Evolutionary conservation across 1,140 invertebrate genomes (phyloP), one percentile per base, ranked within the genome.

Genomic region (Drosophila auraria): DNA sequence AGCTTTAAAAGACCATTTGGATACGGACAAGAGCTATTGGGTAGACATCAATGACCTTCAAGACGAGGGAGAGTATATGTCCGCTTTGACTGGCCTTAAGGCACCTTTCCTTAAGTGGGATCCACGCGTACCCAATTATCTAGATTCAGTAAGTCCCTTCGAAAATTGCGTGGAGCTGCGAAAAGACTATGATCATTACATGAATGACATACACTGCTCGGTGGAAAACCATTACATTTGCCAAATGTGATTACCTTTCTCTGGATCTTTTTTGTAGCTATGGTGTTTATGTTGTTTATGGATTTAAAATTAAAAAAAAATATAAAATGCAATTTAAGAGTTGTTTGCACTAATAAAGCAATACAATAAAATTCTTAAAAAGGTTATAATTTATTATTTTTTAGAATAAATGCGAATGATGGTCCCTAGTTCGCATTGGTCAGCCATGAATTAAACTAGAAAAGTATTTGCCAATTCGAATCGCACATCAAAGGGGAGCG

Each of bases 371-470:
- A 33, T 20, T 1, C 20, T 2, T 36, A 36, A 36, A 36, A 3
- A 36, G 3, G 2, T 38, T 38, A 0, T 1, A 38, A 12, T 38
- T 5, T 38, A 38, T 38, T 14, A 14, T 14, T 38, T 38, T 38
- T 20, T 20, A 20, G 20, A 20, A 20, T 20, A 56, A 38, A 69
- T 45, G 27, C 33, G 23, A 53, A 44, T 53, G 47, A 36, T 45
- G 27, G 17, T n/a, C 8, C 23, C 23, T 40, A 23, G 42, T 25
- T 57, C 17, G 25, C 50, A 23, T 25, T 40, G 69, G 42, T 45
- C 71, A n/a, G 69, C 71, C 68, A 78, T 78, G 78, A 78, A 78
- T 78, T 78, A 78, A 78, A 70, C 75, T 61, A 78, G 64, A 78
- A 78, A 69, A 60, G 65, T 69, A 70, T 78, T 78, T 78, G 50